phyloP scores from a whole-genome alignment of 1,140 invertebrate genomes.

The Bombus turneri region DNA sequence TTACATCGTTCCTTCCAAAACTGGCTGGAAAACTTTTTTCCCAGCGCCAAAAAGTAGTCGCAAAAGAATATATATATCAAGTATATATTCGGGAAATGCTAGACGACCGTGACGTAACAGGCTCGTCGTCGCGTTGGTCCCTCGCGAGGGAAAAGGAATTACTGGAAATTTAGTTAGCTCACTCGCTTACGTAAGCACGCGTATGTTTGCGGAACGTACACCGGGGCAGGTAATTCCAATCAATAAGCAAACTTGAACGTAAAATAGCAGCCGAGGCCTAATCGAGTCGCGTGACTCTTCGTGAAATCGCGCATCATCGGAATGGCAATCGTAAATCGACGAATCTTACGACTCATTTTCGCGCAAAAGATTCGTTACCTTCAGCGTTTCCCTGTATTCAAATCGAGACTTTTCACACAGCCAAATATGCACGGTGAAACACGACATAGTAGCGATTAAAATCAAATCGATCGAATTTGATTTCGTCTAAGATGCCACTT shows the following conservation, averaged over 20 bases:
- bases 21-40: not conserved
- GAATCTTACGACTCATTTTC: not conserved
- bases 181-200: constrained; percentile 50
- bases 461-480: not conserved
- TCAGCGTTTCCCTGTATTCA: not conserved
- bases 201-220: not conserved
- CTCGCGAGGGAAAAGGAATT: constrained; percentile 65
- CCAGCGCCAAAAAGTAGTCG: too few relatives aligned
- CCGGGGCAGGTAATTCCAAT: constrained; percentile 1
- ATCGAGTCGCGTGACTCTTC: not conserved
- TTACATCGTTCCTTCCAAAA: not conserved
- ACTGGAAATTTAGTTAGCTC: constrained; percentile 59
- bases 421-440: too few relatives aligned
- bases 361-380: not conserved
- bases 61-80: too few relatives aligned
- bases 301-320: not conserved
- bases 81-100: not conserved
- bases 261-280: not conserved
- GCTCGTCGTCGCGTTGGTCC: constrained; percentile 1
- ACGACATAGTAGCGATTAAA: too few relatives aligned
- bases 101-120: constrained; percentile 2
- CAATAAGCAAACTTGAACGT: constrained; percentile 1
- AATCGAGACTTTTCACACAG: not conserved
- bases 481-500: too few relatives aligned
- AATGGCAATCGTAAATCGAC: not conserved